These are phyloP conservation scores for Watersipora subatra DNA, from an alignment of 1,140 invertebrate species.

Conservation along the genomic window DNA sequence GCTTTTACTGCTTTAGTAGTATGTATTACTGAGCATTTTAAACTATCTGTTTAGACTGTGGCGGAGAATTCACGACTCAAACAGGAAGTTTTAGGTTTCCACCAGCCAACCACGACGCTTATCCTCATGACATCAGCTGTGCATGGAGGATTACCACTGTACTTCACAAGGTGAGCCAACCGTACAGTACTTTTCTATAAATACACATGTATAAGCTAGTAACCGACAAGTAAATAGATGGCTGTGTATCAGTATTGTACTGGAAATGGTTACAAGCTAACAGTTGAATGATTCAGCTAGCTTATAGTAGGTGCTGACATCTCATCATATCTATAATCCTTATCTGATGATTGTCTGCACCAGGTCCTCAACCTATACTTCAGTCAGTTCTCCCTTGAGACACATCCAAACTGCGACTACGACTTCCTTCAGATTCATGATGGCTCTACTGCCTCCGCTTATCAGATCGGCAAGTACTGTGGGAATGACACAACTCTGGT, in stretches of 20 bases:
- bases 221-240: no score
- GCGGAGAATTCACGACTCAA: slow-evolving; percentile 19
- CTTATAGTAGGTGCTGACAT: no score
- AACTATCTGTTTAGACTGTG: slow-evolving; percentile 23
- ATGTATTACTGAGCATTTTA: neutral
- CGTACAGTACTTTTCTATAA: neutral
- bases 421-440: slow-evolving; percentile 47
- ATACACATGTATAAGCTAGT: neutral
- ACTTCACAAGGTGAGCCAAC: slow-evolving; percentile 21
- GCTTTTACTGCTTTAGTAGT: neutral
- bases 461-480: slow-evolving; percentile 56
- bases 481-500: slow-evolving; percentile 39
- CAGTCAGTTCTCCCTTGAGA: slow-evolving; percentile 41
- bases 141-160: slow-evolving; percentile 28
- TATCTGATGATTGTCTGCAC: no score
- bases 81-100: slow-evolving; percentile 25
- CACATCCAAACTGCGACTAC: slow-evolving; percentile 25
- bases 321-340: no score
- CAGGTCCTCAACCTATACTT: no score
- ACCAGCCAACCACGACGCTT: slow-evolving; percentile 14
- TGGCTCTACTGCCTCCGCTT: slow-evolving; percentile 48
- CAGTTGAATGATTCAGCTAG: no score
- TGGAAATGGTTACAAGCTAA: no score
- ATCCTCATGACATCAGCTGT: slow-evolving; percentile 27
- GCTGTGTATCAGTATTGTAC: no score